A percentile compares a stretch with the other conserved stretches of the same genome.
These are phyloP conservation scores for Chrysolina americana DNA, from an alignment of 2,888 invertebrate species.

Conservation along the genomic window DNA sequence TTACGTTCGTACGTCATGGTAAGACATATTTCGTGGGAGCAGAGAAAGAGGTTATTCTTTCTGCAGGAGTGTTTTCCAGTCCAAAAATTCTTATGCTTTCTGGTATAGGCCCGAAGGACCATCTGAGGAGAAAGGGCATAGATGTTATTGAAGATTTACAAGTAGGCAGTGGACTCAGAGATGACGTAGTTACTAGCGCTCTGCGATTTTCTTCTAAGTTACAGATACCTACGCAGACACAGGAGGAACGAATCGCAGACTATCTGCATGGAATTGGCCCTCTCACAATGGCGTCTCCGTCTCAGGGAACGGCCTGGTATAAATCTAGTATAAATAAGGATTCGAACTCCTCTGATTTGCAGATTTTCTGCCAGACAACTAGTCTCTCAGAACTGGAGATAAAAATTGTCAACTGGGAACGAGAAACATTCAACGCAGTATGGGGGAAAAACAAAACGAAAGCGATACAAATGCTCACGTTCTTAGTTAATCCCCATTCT, in stretches of 20 bases:
- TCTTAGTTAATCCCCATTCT: constrained; percentile 56
- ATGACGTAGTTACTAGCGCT: constrained; percentile 80
- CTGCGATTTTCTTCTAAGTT: constrained; percentile 80
- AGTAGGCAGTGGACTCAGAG: constrained; percentile 84
- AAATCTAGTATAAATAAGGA: not conserved
- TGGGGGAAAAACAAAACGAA: constrained; percentile 60
- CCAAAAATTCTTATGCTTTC: constrained; percentile 88
- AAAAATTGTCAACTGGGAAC: constrained; percentile 40
- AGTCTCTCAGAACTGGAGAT: not conserved
- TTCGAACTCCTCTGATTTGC: constrained; percentile 21
- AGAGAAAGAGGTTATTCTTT: constrained; percentile 81
- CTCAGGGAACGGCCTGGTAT: constrained; percentile 28
- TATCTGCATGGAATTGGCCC: constrained; percentile 47
- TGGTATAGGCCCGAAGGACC: constrained; percentile 79
- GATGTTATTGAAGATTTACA: constrained; percentile 78
- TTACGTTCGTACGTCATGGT: constrained; percentile 77
- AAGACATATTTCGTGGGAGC: constrained; percentile 72
- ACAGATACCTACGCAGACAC: constrained; percentile 70
- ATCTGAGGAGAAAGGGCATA: constrained; percentile 75
- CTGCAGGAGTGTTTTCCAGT: constrained; percentile 85
- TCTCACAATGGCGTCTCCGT: constrained; percentile 7
- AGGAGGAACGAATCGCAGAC: constrained; percentile 72
- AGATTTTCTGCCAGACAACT: constrained; percentile 15
- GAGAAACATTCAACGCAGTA: constrained; percentile 64
- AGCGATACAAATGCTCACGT: constrained; percentile 38